A percentile compares a stretch with the other conserved stretches of the same genome.
phyloP scores from a whole-genome alignment of 2,113 vertebrate genomes.

The Aspiorhynchus laticeps region DNA sequence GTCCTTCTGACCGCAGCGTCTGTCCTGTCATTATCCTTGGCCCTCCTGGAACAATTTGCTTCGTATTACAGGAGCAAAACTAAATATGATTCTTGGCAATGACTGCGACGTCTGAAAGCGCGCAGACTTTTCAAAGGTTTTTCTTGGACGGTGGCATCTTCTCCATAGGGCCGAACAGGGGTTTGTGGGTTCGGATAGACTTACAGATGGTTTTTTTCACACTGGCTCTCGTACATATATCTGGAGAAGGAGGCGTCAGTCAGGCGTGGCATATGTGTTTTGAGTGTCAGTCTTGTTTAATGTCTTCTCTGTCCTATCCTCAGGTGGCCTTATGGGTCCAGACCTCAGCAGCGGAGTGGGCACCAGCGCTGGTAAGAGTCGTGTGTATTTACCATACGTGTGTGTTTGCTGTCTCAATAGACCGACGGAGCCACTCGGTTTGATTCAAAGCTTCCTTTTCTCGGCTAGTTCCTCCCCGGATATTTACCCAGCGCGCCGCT shows the following conservation, averaged over 20 bases:
- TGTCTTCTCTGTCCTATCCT: slow-evolving; percentile 58
- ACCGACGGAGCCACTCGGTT: slow-evolving; percentile 16
- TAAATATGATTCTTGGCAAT: slow-evolving; percentile 61
- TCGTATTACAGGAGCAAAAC: slow-evolving; percentile 60
- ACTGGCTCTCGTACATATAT: not conserved
- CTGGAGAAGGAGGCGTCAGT: slow-evolving; percentile 22
- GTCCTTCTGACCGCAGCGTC: slow-evolving; percentile 51
- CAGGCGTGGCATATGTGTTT: slow-evolving; percentile 26
- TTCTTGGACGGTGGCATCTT: slow-evolving; percentile 54
- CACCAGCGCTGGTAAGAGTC: slow-evolving; percentile 88
- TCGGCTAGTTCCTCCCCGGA: slow-evolving; percentile 32
- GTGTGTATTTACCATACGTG: slow-evolving; percentile 29
- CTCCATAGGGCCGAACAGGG: slow-evolving; percentile 10
- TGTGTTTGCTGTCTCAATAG: slow-evolving; percentile 34
- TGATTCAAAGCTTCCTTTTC: slow-evolving; percentile 26
- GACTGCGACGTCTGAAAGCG: slow-evolving; percentile 41
- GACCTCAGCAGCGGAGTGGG: slow-evolving; percentile 87
- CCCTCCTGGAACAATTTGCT: slow-evolving; percentile 56
- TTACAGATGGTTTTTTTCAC: slow-evolving; percentile 15
- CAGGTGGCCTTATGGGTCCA: slow-evolving; percentile 90
- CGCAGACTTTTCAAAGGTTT: slow-evolving; percentile 53
- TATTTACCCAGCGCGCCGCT: slow-evolving; percentile 41
- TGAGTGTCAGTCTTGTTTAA: slow-evolving; percentile 44
- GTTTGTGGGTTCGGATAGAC: slow-evolving; percentile 32
- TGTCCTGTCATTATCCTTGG: slow-evolving; percentile 56